Evolutionary conservation across 2,888 invertebrate species (phyloP).

Genomic region (Hydraecia micacea): DNA sequence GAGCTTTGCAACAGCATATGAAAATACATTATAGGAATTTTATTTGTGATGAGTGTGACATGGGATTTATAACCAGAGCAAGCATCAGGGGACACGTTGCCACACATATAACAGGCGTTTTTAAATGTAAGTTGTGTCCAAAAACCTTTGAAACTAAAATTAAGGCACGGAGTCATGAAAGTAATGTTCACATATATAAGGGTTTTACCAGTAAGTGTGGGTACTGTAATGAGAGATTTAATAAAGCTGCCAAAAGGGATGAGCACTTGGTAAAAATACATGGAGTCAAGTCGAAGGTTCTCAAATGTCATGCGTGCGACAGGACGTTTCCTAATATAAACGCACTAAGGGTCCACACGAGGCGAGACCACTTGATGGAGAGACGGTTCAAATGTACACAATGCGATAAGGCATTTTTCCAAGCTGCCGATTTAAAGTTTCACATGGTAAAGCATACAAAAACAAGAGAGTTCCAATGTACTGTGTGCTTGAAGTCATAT

Average conservation of each 20-base stretch:
- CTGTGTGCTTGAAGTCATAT: constrained; percentile 76
- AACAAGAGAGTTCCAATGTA: constrained; percentile 76
- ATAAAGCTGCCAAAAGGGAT: too few species aligned
- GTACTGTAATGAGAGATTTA: constrained; percentile 61
- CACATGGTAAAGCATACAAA: constrained; percentile 73
- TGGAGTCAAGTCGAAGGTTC: constrained; percentile 50
- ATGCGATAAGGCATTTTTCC: constrained; percentile 55
- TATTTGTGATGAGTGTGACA: constrained; percentile 23
- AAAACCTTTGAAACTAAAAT: constrained; percentile 8
- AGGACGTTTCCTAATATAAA: constrained; percentile 84
- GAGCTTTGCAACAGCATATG: too few species aligned
- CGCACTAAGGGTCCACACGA: constrained; percentile 83
- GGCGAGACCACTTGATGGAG: constrained; percentile 75
- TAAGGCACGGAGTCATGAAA: background rate
- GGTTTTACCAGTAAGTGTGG: background rate
- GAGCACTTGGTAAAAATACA: constrained; percentile 67
- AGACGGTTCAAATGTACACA: constrained; percentile 57
- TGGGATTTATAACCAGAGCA: constrained; percentile 18
- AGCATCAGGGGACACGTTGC: background rate
- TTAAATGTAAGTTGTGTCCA: constrained; percentile 12
- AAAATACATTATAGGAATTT: constrained; percentile 32
- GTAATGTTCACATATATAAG: constrained; percentile 3
- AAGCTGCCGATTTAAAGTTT: constrained; percentile 72
- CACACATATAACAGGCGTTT: constrained; percentile 2
- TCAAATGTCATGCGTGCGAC: constrained; percentile 70